Conservation (phyloP, 2,888 invertebrate genomes). For the Rhingia campestris region DNA sequence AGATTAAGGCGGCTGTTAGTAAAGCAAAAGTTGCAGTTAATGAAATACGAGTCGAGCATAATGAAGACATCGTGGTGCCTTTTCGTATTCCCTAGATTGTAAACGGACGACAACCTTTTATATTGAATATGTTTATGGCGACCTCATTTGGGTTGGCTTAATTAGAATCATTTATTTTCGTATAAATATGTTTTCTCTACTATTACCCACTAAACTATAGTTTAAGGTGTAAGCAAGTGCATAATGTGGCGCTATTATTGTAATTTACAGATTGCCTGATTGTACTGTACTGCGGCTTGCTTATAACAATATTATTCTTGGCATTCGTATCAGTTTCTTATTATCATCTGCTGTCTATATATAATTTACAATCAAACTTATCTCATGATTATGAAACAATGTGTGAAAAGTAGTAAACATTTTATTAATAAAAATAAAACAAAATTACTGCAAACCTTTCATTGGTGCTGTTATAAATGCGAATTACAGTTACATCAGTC, state of each 20-base stretch:
- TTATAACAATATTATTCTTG: slow-evolving; percentile 51
- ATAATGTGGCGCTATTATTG: slow-evolving; percentile 22
- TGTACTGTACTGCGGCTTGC: slow-evolving; percentile 52
- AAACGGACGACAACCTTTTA: slow-evolving; percentile 43
- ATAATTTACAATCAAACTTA: slow-evolving; percentile 46
- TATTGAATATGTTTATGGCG: slow-evolving; percentile 57
- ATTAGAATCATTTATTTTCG: slow-evolving; percentile 47
- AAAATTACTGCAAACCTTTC: background rate
- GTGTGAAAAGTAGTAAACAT: slow-evolving; percentile 60
- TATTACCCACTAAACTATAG: slow-evolving; percentile 22
- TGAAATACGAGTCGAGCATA: slow-evolving; percentile 93
- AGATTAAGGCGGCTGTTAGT: slow-evolving; percentile 89
- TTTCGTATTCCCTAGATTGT: slow-evolving; percentile 88
- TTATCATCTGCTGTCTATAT: slow-evolving; percentile 44
- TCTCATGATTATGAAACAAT: slow-evolving; percentile 34
- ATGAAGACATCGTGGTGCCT: slow-evolving; percentile 94
- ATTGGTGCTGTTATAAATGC: no score
- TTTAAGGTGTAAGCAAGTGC: slow-evolving; percentile 37
- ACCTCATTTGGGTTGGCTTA: slow-evolving; percentile 63
- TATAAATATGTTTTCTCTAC: slow-evolving; percentile 49
- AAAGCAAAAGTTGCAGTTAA: slow-evolving; percentile 89
- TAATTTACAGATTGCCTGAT: slow-evolving; percentile 16
- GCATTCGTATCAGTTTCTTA: slow-evolving; percentile 51
- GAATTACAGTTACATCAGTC: no score
- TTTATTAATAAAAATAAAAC: slow-evolving; percentile 55